Evolutionary conservation across 2,113 vertebrate genomes (phyloP).

Genomic region (Malurus melanocephalus): DNA sequence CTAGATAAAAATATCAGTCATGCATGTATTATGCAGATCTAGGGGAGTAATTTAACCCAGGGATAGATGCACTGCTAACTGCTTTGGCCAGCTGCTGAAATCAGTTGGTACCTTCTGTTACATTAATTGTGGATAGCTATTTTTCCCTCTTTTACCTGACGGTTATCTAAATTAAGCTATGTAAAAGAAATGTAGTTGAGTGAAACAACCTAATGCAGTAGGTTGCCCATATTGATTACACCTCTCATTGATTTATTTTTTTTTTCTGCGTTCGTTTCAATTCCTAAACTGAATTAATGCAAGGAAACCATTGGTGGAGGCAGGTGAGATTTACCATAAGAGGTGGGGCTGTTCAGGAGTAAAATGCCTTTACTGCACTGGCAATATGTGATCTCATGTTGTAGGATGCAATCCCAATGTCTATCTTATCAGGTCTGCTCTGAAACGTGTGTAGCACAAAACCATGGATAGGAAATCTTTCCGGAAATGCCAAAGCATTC

Average conservation of each 20-base stretch:
- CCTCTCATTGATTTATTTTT: conserved; percentile 66
- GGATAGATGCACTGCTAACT: conserved; percentile 54
- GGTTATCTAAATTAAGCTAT: conserved; percentile 70
- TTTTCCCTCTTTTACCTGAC: conserved; percentile 74
- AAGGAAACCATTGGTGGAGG: conserved; percentile 4
- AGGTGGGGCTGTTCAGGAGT: neutral
- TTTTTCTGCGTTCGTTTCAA: conserved; percentile 12
- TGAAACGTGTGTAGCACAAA: neutral
- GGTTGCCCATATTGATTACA: conserved; percentile 71
- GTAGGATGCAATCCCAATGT: neutral
- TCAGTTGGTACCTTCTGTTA: conserved; percentile 73
- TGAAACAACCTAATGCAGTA: conserved; percentile 76
- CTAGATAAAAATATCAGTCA: conserved; percentile 24
- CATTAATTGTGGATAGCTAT: conserved; percentile 77
- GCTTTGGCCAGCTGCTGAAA: conserved; percentile 69
- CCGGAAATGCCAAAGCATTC: neutral
- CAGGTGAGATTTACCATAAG: neutral
- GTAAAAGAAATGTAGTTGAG: conserved; percentile 78
- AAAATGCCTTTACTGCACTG: neutral
- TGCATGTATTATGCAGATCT: neutral
- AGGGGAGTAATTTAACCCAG: conserved; percentile 4
- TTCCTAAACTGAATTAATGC: conserved; percentile 20
- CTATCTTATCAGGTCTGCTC: neutral
- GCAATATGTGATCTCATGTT: neutral
- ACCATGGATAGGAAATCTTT: neutral